Evolutionary conservation across 2,113 vertebrate species (phyloP), one percentile per base, ranked within the genome.

Genomic region (Rana temporaria): DNA sequence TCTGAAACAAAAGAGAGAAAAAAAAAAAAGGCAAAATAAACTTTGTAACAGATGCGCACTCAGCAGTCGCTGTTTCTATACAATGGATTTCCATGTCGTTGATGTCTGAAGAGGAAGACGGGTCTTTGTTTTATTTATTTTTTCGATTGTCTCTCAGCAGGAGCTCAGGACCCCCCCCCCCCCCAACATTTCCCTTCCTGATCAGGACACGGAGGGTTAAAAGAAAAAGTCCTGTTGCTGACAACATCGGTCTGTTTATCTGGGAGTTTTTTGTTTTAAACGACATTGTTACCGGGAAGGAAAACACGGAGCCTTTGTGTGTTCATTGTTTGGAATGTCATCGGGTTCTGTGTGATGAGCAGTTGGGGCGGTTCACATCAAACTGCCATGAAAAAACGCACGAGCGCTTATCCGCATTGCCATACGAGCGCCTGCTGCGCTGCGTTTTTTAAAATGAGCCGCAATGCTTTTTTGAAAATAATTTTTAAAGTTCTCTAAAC

Each of bases 61-160:
- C 38, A 78, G 38, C 75, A 77, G 16, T 4, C 16, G 20, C 15
- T 12, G 38, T 24, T 78, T 67, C 19, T 14, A 20, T 19, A 2
- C 18, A 34, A 7, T 67, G 42, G 6, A 66, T 56, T 66, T 78
- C 60, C 76, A 52, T 67, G 63, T 20, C 12, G 48, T 15, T 22
- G 24, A 60, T 19, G 6, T 56, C 22, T 30, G 20, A n/a, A 56
- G 77, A 57, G 77, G 77, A 79, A 79, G 57, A 17, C 24, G 19
- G 65, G 15, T 15, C 17, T 22, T 79, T 79, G 52, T 77, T 77
- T 63, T n/a, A n/a, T n/a, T n/a, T n/a, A n/a, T n/a, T n/a, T n/a
- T 38, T 77, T 30, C 14, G 32, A 20, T 15, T n/a, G 62, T 67
- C 63, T 67, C 64, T 79, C 77, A 79, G 64, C 77, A 24, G 52